Percentiles rank a stretch among this genome's conserved stretches.
Evolutionary conservation across 2,888 invertebrate species (phyloP).

Genomic region (Pristionchus fissidentatus): DNA sequence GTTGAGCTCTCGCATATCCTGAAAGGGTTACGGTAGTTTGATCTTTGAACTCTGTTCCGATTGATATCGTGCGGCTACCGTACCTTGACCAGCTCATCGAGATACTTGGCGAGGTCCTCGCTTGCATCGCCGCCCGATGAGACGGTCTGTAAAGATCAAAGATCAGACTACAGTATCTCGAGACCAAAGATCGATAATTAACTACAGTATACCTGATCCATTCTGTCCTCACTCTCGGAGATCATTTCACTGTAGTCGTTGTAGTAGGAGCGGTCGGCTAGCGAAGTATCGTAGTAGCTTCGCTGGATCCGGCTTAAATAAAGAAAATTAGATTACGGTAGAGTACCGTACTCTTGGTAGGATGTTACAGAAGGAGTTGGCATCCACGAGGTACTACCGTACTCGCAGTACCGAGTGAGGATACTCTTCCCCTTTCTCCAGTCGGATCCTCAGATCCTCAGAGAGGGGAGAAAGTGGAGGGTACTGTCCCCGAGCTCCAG

Average conservation of each 20-base stretch:
- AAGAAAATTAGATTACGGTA: neutral
- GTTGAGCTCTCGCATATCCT: slow-evolving; percentile 44
- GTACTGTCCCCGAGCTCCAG: neutral
- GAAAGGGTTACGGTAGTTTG: neutral
- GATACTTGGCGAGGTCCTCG: slow-evolving; percentile 23
- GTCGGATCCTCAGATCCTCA: neutral
- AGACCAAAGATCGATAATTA: neutral
- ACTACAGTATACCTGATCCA: slow-evolving; percentile 9
- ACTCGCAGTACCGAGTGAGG: neutral
- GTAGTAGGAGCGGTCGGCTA: neutral
- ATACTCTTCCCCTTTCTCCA: neutral
- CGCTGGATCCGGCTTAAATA: neutral
- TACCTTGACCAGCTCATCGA: slow-evolving; percentile 45
- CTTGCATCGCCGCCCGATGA: neutral
- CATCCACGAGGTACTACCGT: neutral
- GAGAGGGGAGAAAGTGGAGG: too few relatives aligned
- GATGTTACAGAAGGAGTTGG: neutral
- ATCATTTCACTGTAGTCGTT: neutral
- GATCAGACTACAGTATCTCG: slow-evolving; percentile 7
- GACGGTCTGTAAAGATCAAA: neutral
- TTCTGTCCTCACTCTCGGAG: neutral
- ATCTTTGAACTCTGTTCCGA: neutral
- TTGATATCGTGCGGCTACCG: neutral
- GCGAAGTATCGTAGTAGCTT: neutral
- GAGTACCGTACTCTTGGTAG: neutral